These are phyloP conservation scores for Drosophila nebulosa DNA, from an alignment of 1,140 invertebrate genomes.

Conservation along the genomic window DNA sequence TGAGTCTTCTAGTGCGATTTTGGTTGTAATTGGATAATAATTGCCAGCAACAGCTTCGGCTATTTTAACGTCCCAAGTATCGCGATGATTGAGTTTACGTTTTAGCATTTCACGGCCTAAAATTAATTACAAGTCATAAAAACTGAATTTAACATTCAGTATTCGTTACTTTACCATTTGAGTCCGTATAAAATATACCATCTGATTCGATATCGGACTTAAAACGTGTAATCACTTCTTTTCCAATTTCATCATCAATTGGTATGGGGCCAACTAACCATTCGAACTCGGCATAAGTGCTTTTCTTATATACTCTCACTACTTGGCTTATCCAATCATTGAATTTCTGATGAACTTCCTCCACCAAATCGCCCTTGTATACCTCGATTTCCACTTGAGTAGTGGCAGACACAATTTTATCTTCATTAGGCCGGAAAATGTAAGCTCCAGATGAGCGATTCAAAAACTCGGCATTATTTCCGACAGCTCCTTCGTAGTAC, in stretches of 20 bases:
- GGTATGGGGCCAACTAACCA: slow-evolving; percentile 98
- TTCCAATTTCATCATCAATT: slow-evolving; percentile 87
- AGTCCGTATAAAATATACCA: slow-evolving; percentile 93
- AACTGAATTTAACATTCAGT: too few species aligned
- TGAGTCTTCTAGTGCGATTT: slow-evolving; percentile 85
- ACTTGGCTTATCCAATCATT: slow-evolving; percentile 91
- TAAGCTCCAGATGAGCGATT: slow-evolving; percentile 91
- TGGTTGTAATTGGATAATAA: slow-evolving; percentile 95
- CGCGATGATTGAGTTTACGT: slow-evolving; percentile 87
- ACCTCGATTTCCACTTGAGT: slow-evolving; percentile 80
- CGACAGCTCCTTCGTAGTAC: slow-evolving; percentile 87
- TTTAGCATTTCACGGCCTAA: slow-evolving; percentile 90
- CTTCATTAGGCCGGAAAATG: slow-evolving; percentile 88
- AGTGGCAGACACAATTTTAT: slow-evolving; percentile 44
- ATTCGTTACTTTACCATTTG: slow-evolving; percentile 85
- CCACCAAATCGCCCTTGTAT: slow-evolving; percentile 86
- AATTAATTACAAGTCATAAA: neutral
- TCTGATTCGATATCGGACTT: slow-evolving; percentile 85
- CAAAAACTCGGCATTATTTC: slow-evolving; percentile 81
- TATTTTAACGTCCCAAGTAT: slow-evolving; percentile 73
- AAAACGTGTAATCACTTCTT: slow-evolving; percentile 91
- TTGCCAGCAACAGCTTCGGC: slow-evolving; percentile 85
- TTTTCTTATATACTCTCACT: slow-evolving; percentile 87
- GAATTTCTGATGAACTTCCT: slow-evolving; percentile 91
- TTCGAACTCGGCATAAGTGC: slow-evolving; percentile 90